A percentile compares a stretch with the other conserved stretches of the same genome.
phyloP scores from a whole-genome alignment of 2,888 invertebrate genomes.

The Drosophila putrida region DNA sequence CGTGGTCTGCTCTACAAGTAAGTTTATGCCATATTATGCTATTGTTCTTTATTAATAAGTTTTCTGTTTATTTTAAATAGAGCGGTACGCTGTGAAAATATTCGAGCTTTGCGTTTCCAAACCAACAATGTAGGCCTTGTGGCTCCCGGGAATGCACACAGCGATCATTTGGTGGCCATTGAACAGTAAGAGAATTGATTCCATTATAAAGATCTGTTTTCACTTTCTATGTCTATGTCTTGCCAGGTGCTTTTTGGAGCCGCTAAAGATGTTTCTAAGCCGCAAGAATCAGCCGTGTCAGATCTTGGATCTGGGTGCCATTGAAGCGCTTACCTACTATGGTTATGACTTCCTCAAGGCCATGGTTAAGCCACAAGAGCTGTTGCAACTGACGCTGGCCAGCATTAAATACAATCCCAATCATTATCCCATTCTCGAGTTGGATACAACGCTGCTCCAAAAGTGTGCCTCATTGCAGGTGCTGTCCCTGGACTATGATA shows the following conservation, averaged over 20 bases:
- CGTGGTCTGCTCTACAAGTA: constrained; percentile 84
- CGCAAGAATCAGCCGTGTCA: constrained; percentile 83
- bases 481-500: constrained; percentile 85
- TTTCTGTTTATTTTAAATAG: constrained; percentile 48
- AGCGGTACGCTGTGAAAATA: constrained; percentile 84
- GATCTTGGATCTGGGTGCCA: constrained; percentile 84
- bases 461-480: constrained; percentile 88
- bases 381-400: constrained; percentile 89
- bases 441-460: constrained; percentile 87
- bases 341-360: constrained; percentile 84
- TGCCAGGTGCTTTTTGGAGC: constrained; percentile 83
- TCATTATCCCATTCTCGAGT: constrained; percentile 87
- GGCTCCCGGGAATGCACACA: constrained; percentile 81
- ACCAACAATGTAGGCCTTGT: constrained; percentile 83
- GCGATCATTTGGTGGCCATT: constrained; percentile 83
- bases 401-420: constrained; percentile 91
- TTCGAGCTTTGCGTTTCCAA: constrained; percentile 83
- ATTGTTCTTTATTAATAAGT: background rate
- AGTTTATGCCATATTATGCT: constrained; percentile 27
- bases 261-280: constrained; percentile 82
- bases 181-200: constrained; percentile 79
- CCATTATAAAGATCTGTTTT: no score
- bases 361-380: constrained; percentile 86
- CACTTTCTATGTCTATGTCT: no score
- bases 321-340: constrained; percentile 84